Conservation (phyloP, 2,888 invertebrate species). For the Lasioglossum calceatum region DNA sequence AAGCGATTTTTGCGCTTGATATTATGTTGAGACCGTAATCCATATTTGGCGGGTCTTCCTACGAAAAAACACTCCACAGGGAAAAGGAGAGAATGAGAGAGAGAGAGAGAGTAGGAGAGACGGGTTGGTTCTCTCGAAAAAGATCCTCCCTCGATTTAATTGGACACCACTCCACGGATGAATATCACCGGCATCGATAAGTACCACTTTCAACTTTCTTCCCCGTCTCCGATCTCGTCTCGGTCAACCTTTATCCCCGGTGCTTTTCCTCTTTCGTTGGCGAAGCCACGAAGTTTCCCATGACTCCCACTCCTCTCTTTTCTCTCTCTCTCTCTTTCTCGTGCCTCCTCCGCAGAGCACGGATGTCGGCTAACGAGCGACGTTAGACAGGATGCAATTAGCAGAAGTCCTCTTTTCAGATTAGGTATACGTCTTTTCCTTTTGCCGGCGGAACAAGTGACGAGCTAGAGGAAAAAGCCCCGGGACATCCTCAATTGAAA, state of each 20-base stretch:
- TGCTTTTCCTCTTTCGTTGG: constrained; percentile 44
- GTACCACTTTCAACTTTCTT: constrained; percentile 71
- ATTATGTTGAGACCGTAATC: neutral
- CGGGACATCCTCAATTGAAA: constrained; percentile 72
- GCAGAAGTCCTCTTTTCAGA: constrained; percentile 72
- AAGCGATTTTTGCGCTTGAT: neutral
- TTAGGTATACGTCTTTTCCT: constrained; percentile 66
- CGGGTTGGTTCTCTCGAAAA: neutral
- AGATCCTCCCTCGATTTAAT: constrained; percentile 51
- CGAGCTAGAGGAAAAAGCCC: constrained; percentile 57
- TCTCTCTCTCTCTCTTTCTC: neutral
- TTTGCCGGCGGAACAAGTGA: constrained; percentile 50
- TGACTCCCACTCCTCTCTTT: constrained; percentile 10
- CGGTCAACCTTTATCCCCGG: constrained; percentile 30
- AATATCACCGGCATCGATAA: constrained; percentile 65
- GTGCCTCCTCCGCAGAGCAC: constrained; percentile 17
- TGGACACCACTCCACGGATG: constrained; percentile 50
- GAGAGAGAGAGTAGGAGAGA: neutral
- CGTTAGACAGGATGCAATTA: constrained; percentile 78
- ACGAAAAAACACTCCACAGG: neutral
- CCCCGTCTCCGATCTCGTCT: constrained; percentile 26
- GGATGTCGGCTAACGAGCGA: constrained; percentile 71
- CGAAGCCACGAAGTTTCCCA: constrained; percentile 64
- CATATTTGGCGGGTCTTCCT: neutral
- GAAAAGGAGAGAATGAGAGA: neutral